These are phyloP conservation scores for human (Homo sapiens) DNA, from an alignment of 2,113 vertebrate genomes.

Conservation along the genomic window GRCh38 chr6:22230501-22231000, in stretches of 20 bases:
- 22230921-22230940: background rate
- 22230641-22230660: background rate
- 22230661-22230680: accelerated
- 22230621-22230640: background rate
- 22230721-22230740: background rate
- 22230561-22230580: background rate
- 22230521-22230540: background rate
- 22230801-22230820: background rate
- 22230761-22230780: background rate
- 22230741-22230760: background rate
- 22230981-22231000: background rate
- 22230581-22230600: background rate
- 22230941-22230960: background rate
- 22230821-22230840: background rate
- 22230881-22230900: background rate
- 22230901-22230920: background rate
- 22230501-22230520: background rate
- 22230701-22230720: background rate
- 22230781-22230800: background rate
- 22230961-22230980: background rate
- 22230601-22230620: background rate
- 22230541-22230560: background rate
- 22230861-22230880: background rate
- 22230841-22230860: background rate
- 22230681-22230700: background rate